phyloP scores from a whole-genome alignment of 1,140 invertebrate species.

The Bombyx mandarina region DNA sequence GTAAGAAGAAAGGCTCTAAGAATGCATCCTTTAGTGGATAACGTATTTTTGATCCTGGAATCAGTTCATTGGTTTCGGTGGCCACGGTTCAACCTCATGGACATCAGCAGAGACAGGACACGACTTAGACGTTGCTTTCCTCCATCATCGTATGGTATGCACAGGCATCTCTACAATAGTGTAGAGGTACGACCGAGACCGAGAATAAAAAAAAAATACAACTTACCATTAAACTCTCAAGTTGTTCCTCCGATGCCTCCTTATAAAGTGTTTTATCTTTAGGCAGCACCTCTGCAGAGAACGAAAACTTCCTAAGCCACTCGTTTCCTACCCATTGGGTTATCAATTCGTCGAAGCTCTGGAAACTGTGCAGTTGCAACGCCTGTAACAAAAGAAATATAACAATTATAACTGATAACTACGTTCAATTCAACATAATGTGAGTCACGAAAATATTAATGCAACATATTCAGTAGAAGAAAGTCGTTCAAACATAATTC shows the following conservation, averaged over 20 bases:
- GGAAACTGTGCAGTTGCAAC: slow-evolving; percentile 37
- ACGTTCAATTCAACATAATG: too few relatives aligned
- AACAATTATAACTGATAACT: neutral
- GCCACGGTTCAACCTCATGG: too few relatives aligned
- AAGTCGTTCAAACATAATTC: neutral
- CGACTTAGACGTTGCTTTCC: too few relatives aligned
- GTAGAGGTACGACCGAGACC: neutral
- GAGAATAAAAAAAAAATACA: slow-evolving; percentile 9
- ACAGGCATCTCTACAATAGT: neutral
- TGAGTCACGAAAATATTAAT: too few relatives aligned
- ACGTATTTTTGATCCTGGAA: too few relatives aligned
- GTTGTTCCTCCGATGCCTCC: slow-evolving; percentile 26
- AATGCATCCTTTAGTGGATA: too few relatives aligned
- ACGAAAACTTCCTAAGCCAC: slow-evolving; percentile 43
- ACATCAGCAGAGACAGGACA: too few relatives aligned
- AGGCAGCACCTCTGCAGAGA: slow-evolving; percentile 39
- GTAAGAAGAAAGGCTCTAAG: too few relatives aligned
- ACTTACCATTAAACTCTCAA: slow-evolving; percentile 40
- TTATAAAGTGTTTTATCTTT: slow-evolving; percentile 35
- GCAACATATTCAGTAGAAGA: too few relatives aligned
- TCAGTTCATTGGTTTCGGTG: too few relatives aligned
- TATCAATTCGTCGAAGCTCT: slow-evolving; percentile 36
- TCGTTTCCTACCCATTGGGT: slow-evolving; percentile 29
- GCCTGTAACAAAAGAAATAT: slow-evolving; percentile 45
- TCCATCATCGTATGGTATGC: too few relatives aligned